Evolutionary conservation across 2,797 vertebrate genomes (phyloP).

Genomic region (Liasis olivaceus): DNA sequence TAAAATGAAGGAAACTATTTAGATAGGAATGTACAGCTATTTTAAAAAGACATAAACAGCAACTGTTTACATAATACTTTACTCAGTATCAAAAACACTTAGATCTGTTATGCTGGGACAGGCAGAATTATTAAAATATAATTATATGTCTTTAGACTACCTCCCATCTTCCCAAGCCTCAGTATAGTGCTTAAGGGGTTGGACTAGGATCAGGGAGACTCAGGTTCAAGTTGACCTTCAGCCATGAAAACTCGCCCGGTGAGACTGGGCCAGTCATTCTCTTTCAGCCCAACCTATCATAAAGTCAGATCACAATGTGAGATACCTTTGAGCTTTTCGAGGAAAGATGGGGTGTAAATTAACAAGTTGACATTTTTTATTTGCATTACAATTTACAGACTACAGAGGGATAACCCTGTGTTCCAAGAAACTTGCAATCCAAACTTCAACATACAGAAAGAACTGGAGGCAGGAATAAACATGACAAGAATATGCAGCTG

Average conservation of each 20-base stretch:
- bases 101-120: neutral
- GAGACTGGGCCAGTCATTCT: neutral
- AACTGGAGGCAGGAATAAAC: neutral
- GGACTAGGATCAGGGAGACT: neutral
- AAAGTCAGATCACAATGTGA: neutral
- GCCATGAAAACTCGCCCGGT: neutral
- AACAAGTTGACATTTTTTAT: neutral
- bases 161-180: neutral
- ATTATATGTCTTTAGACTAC: neutral
- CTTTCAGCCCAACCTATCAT: neutral
- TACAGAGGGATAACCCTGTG: neutral
- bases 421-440: neutral
- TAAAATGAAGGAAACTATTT: conserved; percentile 24
- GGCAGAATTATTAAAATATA: neutral
- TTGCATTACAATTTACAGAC: neutral
- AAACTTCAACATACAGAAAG: neutral
- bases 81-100: neutral
- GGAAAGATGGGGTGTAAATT: neutral
- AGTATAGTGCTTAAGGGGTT: neutral
- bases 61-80: neutral
- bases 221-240: neutral
- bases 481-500: neutral
- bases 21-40: neutral
- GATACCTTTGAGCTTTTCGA: neutral
- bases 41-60: neutral